Percentiles rank a stretch among this genome's conserved stretches.
Evolutionary conservation across 2,797 vertebrate species (phyloP).

Genomic region (Nasua narica): DNA sequence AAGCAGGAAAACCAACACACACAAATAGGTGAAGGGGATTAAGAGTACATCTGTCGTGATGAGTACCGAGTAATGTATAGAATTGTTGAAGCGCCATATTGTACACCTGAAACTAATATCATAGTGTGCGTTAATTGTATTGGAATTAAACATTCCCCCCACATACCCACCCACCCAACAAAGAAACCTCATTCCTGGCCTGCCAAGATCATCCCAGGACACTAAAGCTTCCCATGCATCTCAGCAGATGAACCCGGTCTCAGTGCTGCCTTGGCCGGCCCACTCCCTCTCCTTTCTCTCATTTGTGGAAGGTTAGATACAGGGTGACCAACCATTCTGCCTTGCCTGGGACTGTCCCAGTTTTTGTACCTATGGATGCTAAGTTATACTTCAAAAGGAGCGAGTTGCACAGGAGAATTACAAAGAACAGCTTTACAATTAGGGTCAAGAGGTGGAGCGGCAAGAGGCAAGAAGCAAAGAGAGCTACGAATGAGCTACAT

Average conservation of each 20-base stretch:
- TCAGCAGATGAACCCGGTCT: background rate
- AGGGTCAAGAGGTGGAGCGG: constrained; percentile 34
- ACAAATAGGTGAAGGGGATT: background rate
- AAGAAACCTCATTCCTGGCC: background rate
- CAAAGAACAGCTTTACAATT: background rate
- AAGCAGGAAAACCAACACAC: constrained; percentile 29
- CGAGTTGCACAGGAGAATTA: background rate
- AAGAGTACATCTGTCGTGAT: background rate
- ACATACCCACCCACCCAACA: background rate
- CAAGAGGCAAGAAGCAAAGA: constrained; percentile 7
- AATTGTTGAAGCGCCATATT: background rate
- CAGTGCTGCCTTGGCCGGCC: background rate
- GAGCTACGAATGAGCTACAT: background rate
- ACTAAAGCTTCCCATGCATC: background rate
- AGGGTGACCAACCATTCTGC: background rate
- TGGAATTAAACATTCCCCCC: background rate
- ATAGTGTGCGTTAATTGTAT: background rate
- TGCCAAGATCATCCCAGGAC: constrained; percentile 2
- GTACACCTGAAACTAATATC: background rate
- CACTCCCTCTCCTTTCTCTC: background rate
- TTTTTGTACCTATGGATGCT: background rate
- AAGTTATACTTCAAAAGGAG: constrained; percentile 25
- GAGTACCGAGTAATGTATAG: background rate
- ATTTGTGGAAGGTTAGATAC: background rate
- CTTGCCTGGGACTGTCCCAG: background rate